Evolutionary conservation across 2,888 invertebrate species (phyloP).

Genomic region (Sepioteuthis lessoniana): DNA sequence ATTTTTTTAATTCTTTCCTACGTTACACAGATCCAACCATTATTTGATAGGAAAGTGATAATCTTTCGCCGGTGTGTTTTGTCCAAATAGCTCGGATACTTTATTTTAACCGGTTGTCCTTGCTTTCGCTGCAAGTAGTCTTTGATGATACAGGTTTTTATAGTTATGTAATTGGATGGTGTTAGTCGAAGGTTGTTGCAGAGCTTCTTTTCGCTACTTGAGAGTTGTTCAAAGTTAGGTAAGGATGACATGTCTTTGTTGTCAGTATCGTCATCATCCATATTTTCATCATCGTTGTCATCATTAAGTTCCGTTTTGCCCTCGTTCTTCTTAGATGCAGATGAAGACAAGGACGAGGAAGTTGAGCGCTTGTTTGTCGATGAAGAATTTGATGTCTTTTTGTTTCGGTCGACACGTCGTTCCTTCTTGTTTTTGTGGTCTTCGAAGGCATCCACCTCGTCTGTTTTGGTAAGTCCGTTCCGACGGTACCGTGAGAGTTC

Average conservation of each 20-base stretch:
- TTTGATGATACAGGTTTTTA: conserved; percentile 89
- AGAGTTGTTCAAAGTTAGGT: conserved; percentile 74
- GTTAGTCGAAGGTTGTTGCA: conserved; percentile 86
- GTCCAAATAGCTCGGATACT: conserved; percentile 77
- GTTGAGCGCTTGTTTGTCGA: conserved; percentile 34
- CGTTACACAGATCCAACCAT: conserved; percentile 78
- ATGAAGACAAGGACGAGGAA: background rate
- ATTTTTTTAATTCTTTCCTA: conserved; percentile 51
- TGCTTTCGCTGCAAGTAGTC: conserved; percentile 74
- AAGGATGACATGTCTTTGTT: conserved; percentile 67
- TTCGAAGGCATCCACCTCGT: conserved; percentile 90
- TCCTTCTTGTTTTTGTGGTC: conserved; percentile 79
- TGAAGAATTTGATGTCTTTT: conserved; percentile 71
- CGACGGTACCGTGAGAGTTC: conserved; percentile 87
- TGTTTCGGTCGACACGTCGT: conserved; percentile 80
- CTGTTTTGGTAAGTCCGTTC: conserved; percentile 83
- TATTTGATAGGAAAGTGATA: conserved; percentile 78
- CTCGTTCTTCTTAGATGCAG: background rate
- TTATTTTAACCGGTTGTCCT: conserved; percentile 74
- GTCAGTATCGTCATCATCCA: conserved; percentile 64
- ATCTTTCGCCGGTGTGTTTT: conserved; percentile 78
- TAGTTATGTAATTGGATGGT: conserved; percentile 89
- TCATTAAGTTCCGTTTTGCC: conserved; percentile 69
- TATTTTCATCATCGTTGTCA: conserved; percentile 69
- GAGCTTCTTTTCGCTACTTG: conserved; percentile 77